These are phyloP conservation scores for Rhea pennata DNA, from an alignment of 2,113 vertebrate species.

Conservation along the genomic window DNA sequence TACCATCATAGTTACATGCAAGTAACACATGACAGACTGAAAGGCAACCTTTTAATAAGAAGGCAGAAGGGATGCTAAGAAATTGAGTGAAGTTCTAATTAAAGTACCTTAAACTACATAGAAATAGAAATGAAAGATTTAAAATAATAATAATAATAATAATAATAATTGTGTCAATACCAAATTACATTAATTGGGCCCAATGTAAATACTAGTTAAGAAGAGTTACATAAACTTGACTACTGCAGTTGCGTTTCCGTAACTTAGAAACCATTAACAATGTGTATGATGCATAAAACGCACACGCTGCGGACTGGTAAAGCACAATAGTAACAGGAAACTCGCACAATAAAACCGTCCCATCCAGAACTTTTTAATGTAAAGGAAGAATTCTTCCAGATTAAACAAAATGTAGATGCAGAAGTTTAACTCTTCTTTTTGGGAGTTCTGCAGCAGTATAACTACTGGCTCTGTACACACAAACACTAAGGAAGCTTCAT, in stretches of 20 bases:
- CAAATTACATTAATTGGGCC: background rate
- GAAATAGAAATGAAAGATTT: background rate
- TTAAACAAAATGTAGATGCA: background rate
- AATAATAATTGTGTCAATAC: background rate
- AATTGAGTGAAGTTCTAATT: background rate
- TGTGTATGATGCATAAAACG: background rate
- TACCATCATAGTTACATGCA: background rate
- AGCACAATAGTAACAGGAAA: background rate
- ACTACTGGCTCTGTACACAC: background rate
- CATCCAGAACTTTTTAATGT: background rate
- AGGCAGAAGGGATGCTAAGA: background rate
- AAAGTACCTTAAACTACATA: background rate
- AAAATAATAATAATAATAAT: background rate
- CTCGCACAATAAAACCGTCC: background rate
- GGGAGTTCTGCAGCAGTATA: background rate
- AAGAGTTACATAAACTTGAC: background rate
- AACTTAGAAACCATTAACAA: background rate
- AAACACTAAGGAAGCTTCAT: background rate
- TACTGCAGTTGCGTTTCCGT: background rate
- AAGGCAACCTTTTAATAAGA: background rate
- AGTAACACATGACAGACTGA: background rate
- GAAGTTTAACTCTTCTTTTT: background rate
- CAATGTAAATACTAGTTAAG: background rate
- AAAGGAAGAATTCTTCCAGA: background rate
- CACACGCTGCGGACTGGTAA: background rate